Conservation (phyloP, 2,113 vertebrate species). For the Macroglossus sobrinus region DNA sequence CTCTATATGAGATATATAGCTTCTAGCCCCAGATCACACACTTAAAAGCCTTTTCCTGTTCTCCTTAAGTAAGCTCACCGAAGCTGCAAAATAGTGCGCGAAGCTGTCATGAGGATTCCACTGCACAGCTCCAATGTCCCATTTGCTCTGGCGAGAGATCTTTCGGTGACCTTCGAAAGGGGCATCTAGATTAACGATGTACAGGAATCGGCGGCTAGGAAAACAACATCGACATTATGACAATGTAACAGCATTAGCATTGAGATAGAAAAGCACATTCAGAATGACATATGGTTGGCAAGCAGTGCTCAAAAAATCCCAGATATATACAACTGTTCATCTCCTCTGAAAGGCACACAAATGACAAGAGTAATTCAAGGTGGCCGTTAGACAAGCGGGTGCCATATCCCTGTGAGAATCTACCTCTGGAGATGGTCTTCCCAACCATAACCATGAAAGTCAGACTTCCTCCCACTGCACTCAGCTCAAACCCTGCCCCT, state of each 20-base stretch:
- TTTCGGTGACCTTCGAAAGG: constrained; percentile 92
- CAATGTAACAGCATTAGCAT: background rate
- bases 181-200: constrained; percentile 94
- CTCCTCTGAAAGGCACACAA: constrained; percentile 4
- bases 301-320: background rate
- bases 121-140: constrained; percentile 98
- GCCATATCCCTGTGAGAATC: background rate
- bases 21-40: background rate
- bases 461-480: background rate
- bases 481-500: background rate
- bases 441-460: background rate
- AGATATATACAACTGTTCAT: background rate
- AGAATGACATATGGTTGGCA: background rate
- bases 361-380: background rate
- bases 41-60: background rate
- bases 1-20: background rate
- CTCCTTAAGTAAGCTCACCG: constrained; percentile 80
- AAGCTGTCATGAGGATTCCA: constrained; percentile 95
- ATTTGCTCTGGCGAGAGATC: constrained; percentile 97
- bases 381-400: background rate
- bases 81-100: constrained; percentile 93
- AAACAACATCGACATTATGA: background rate
- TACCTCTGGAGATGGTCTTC: background rate
- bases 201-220: constrained; percentile 93
- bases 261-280: background rate